phyloP scores from a whole-genome alignment of 2,113 vertebrate genomes.

The Sylvilagus bachmani region DNA sequence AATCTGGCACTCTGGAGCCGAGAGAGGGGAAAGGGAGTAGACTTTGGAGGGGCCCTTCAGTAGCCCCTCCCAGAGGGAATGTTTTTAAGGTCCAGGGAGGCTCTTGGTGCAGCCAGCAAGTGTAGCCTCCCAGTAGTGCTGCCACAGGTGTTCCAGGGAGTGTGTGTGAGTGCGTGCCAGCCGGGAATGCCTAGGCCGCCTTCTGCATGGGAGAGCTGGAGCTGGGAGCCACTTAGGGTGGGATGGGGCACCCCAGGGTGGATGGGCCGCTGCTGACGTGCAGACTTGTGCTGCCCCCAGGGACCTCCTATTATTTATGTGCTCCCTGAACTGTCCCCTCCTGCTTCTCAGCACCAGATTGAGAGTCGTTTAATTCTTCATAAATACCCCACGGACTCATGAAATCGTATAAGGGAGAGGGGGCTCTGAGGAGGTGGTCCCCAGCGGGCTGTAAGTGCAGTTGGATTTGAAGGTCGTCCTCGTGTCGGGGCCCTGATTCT shows the following conservation, averaged over 20 bases:
- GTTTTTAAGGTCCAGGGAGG: not conserved
- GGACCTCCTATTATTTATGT: slow-evolving; percentile 9
- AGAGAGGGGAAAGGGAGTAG: not conserved
- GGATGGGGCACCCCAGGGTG: not conserved
- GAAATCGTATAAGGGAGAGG: slow-evolving; percentile 44
- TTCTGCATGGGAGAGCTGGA: not conserved
- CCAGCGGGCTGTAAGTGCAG: not conserved
- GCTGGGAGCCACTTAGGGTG: not conserved
- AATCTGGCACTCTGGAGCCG: not conserved
- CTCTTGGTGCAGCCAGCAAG: not conserved
- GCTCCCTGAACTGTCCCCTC: slow-evolving; percentile 35
- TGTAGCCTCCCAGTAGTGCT: not conserved
- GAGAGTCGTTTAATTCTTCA: slow-evolving; percentile 75
- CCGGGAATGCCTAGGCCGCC: not conserved
- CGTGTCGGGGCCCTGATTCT: slow-evolving; percentile 47
- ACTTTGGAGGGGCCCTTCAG: not conserved
- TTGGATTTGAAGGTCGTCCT: slow-evolving; percentile 11
- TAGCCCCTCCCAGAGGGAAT: not conserved
- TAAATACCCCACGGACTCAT: slow-evolving; percentile 68
- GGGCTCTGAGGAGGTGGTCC: not conserved
- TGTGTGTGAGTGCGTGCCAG: not conserved
- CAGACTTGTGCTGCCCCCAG: not conserved
- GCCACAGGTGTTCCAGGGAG: not conserved
- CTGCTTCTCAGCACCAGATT: slow-evolving; percentile 57
- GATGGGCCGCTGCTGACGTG: not conserved